Base-by-base conservation (phyloP, 2,113 vertebrate species). In the Picathartes gymnocephalus region DNA sequence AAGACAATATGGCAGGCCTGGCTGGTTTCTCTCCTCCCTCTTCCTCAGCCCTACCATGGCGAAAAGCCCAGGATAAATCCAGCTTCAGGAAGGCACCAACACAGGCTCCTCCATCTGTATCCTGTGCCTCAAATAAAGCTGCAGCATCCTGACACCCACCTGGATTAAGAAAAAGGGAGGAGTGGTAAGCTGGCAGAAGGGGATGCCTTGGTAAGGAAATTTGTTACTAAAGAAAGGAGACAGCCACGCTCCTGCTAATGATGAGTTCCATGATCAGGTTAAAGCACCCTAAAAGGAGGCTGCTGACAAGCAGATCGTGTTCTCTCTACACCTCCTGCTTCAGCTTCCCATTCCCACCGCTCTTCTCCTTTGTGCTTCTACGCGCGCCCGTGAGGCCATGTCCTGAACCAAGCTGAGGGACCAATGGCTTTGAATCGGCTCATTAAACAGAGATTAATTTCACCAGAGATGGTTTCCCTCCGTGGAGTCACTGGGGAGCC, bases 361-460 rank as follows among this genome's bases (percentile, higher is more conserved):
- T 50, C 39, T 47, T 56, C 60, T 45, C 58, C 76, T 57, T 54
- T 15, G 27, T 37, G 27, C 39, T 44, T 54, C 48, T 53, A 40
- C 3, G 0, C 0, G 0, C 22, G 65, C 4, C 42, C 25, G 5
- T 10, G n/a, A 70, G 66, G 56, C 60, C 37, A 15, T 0, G 1
- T 35, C 44, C 77, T 47, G 23, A 64, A 22, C 13, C 11, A 56
- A 79, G 19, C 48, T 54, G 50, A 47, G 56, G 28, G 22, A 33
- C 39, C 2, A 0, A 8, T 1, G 24, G 39, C 33, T 81, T 84
- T 8, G 0, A 62, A 44, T 17, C 0, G 11, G 21, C 21, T 91
- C 8, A 1, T 35, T 77, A 50, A 84, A 45, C 2, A 81, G 42
- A 0, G 2, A 28, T 21, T 42, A 5, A 11, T 23, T 72, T 61